These are phyloP conservation scores for Hoplodrina ambigua DNA, from an alignment of 2,888 invertebrate genomes.

Conservation along the genomic window DNA sequence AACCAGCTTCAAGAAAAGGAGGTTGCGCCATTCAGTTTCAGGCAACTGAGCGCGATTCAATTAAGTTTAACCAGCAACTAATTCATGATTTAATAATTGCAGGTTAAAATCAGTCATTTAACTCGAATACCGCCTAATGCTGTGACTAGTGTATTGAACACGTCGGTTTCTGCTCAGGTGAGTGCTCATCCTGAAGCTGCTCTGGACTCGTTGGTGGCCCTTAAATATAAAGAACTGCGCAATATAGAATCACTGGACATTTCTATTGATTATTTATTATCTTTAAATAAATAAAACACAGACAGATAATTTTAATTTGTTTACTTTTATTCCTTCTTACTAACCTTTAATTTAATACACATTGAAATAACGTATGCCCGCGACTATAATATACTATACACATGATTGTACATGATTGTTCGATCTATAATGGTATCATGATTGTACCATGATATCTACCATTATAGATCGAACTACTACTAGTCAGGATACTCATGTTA, in stretches of 20 bases:
- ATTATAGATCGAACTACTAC: no score
- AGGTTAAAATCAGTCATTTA: slow-evolving; percentile 80
- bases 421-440: no score
- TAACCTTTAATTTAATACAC: neutral
- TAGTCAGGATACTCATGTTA: no score
- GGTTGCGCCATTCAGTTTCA: no score
- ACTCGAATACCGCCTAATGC: slow-evolving; percentile 75
- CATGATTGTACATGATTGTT: no score
- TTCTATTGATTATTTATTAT: slow-evolving; percentile 75
- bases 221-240: slow-evolving; percentile 81
- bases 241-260: slow-evolving; percentile 78
- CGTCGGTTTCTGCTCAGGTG: slow-evolving; percentile 62
- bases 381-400: no score
- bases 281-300: slow-evolving; percentile 58
- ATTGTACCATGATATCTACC: no score
- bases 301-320: neutral
- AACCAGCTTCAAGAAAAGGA: neutral
- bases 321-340: neutral
- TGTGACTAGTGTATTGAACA: slow-evolving; percentile 50
- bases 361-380: no score
- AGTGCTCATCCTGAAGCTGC: slow-evolving; percentile 78
- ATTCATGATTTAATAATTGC: slow-evolving; percentile 44
- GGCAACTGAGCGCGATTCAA: no score
- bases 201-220: slow-evolving; percentile 75
- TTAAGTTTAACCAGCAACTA: neutral